Base-by-base conservation (phyloP, 2,113 vertebrate genomes). In the Apaloderma vittatum region DNA sequence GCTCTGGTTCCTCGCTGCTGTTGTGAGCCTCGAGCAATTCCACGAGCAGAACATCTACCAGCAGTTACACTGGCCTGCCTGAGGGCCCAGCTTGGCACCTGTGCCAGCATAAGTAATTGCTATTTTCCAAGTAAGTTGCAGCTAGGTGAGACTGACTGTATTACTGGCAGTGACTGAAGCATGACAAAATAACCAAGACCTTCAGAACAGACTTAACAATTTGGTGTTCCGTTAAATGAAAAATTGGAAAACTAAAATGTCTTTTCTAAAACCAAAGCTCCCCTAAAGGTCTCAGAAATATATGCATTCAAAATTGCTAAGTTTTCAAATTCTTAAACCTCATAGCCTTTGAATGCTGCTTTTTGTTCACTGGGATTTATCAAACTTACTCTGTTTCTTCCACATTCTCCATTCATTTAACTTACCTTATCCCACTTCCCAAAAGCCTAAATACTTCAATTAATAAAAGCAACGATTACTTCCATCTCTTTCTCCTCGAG, bases 291-390 rank as follows among this genome's bases (percentile, higher is more conserved):
- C 49, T 94, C 63, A 83, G 51, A 95, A 93, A 92, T 51, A 17
- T 2, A 24, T 0, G 0, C 34, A 27, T 36, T 86, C 34, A 46
- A 72, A 93, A 61, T 49, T 43, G 36, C 11, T 65, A 68, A 22
- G 34, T 48, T 94, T 86, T 94, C 86, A 84, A 91, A 96, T 55
- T 67, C 65, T 45, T 46, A 36, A 73, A 48, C 26, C 59, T 63
- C 45, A 55, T 9, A 79, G 54, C 19, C 32, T 86, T 80, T 59
- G 26, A 88, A 48, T 58, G 29, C 8, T 48, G 6, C 26, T 54
- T 63, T 79, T 51, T 63, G 12, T 83, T 94, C 92, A 67, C 16
- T 67, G 65, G 45, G 59, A 83, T 96, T 90, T 76, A 68, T 73
- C 51, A 19, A 70, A 54, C 27, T 48, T 63, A 15, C 5, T 76